phyloP scores from a whole-genome alignment of 2,797 vertebrate species.

The Micropoecilia bifurca region DNA sequence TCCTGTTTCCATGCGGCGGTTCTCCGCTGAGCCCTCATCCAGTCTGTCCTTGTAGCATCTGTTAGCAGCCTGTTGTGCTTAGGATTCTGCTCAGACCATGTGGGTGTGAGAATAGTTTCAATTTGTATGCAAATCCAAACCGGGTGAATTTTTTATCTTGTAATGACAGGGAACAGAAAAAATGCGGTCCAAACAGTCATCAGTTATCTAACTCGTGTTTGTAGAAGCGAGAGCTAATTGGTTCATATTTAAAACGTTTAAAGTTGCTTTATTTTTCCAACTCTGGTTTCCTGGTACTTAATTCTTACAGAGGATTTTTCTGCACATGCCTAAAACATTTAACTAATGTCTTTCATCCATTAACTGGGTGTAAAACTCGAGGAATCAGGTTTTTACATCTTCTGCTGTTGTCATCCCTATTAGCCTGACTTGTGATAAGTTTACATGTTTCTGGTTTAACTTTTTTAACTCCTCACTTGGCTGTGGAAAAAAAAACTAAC shows the following conservation, averaged over 20 bases:
- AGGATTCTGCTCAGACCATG: constrained; percentile 57
- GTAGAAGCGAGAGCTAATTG: constrained; percentile 62
- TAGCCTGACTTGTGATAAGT: not conserved
- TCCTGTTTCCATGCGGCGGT: constrained; percentile 3
- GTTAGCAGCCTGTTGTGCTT: constrained; percentile 32
- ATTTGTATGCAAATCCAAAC: constrained; percentile 79
- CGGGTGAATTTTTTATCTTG: constrained; percentile 68
- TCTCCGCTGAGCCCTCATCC: constrained; percentile 48
- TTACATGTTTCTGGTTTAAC: not conserved
- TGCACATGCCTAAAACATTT: not conserved
- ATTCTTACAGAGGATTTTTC: not conserved
- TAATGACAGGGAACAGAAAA: constrained; percentile 55
- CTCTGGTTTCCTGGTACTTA: not conserved
- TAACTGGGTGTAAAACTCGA: not conserved
- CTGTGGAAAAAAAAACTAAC: not conserved
- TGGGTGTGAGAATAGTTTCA: constrained; percentile 60
- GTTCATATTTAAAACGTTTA: constrained; percentile 37
- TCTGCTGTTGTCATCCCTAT: not conserved
- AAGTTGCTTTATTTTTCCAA: not conserved
- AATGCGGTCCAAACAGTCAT: constrained; percentile 25
- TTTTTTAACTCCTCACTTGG: not conserved
- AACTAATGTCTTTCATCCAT: not conserved
- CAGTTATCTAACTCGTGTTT: constrained; percentile 57
- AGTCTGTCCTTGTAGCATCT: constrained; percentile 15
- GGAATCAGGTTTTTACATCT: not conserved